phyloP scores from a whole-genome alignment of 2,888 invertebrate genomes.

The Amphimallon solstitiale region DNA sequence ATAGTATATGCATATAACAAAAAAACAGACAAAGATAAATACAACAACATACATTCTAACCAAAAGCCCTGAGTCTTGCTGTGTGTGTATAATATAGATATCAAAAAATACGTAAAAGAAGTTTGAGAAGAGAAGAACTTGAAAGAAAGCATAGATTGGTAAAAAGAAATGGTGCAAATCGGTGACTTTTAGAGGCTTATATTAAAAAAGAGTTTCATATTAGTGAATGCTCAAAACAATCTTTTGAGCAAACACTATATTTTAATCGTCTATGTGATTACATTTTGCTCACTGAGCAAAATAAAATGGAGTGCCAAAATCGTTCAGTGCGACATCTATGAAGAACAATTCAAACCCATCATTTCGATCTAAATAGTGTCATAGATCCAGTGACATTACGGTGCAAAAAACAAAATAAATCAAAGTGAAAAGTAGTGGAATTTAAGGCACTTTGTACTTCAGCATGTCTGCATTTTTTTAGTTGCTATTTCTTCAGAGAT shows the following conservation, averaged over 20 bases:
- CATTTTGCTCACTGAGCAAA: background rate
- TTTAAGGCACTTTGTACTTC: slow-evolving; percentile 54
- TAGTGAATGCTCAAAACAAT: no score
- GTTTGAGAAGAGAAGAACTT: no score
- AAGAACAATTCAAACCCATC: background rate
- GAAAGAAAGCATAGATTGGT: slow-evolving; percentile 17
- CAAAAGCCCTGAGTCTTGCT: no score
- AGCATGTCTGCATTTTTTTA: slow-evolving; percentile 49
- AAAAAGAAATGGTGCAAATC: background rate
- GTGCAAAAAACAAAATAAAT: slow-evolving; percentile 43
- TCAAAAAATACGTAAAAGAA: no score
- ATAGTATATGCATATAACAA: no score
- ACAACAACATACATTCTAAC: no score
- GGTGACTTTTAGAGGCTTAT: no score
- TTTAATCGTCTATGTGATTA: background rate
- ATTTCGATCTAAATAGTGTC: background rate
- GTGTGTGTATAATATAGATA: no score
- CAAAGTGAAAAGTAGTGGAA: slow-evolving; percentile 36
- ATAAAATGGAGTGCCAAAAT: background rate
- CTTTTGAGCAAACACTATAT: no score
- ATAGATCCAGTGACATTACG: background rate
- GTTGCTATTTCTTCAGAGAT: background rate
- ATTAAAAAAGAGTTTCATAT: no score
- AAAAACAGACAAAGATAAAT: no score
- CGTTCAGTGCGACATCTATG: background rate